Base-by-base conservation (phyloP, 1,140 invertebrate species). In the Drosophila subobscura region DNA sequence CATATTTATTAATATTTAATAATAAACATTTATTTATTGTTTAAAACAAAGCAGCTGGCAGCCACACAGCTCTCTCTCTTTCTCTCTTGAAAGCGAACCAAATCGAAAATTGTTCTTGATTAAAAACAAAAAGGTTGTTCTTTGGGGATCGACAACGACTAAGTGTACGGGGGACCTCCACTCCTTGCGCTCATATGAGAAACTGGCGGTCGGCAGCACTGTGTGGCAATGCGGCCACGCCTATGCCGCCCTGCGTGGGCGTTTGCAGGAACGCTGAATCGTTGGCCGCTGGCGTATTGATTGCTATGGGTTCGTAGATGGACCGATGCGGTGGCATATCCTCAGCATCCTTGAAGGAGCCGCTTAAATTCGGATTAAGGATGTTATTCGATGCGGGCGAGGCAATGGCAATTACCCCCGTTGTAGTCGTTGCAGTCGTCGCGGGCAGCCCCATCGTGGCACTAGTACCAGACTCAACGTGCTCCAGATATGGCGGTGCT, bases 291-390 rank as follows among this genome's bases (percentile, higher is more conserved):
- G 72, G 72, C 22, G 85, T 73, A 46, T 54, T 77, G 10, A 66
- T 67, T 47, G 78, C 72, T 45, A 83, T 86, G 14, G 89, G 88
- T 77, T 91, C 89, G 55, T 91, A 91, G 40, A 91, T 90, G 16
- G 86, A 90, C 45, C 78, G 85, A 68, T 89, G 80, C 54, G 85
- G 80, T 70, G 77, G 61, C 66, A 90, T 71, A 61, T 90, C 76
- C 59, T 90, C 90, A 47, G 80, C 89, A 56, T 91, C 91, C 52
- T 90, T 88, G 46, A 92, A 91, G 41, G 90, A 91, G 72, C 91
- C 91, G 77, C 91, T 91, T 89, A 91, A 91, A 91, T 91, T 91
- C 79, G 90, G 84, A 79, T 91, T 91, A 22, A 91, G 70, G 45
- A 92, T 90, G 72, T 91, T 92, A 67, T 92, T 92, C 37, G 91